Evolutionary conservation across 2,888 invertebrate genomes (phyloP).

Genomic region (Rhabditoides inermis): DNA sequence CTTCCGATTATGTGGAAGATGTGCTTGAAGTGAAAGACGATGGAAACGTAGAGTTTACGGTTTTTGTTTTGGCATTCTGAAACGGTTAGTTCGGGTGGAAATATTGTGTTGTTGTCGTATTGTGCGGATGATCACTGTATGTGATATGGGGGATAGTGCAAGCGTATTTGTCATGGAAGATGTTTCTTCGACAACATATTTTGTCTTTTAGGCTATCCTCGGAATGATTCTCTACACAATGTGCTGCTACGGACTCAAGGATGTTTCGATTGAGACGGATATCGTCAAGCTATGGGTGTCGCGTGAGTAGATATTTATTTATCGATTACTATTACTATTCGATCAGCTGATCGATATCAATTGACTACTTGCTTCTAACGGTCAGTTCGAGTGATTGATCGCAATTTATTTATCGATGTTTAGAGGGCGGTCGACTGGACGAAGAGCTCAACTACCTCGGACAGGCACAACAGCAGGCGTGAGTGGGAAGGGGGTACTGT

Average conservation of each 20-base stretch:
- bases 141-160: too few species aligned
- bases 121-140: too few species aligned
- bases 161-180: not conserved
- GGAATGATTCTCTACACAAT: slow-evolving; percentile 57
- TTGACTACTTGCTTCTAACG: too few species aligned
- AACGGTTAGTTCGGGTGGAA: too few species aligned
- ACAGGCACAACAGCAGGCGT: slow-evolving; percentile 10
- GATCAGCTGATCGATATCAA: too few species aligned
- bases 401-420: not conserved
- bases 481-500: not conserved
- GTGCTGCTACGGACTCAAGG: slow-evolving; percentile 82
- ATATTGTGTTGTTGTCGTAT: too few species aligned
- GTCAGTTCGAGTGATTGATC: too few species aligned
- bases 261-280: slow-evolving; percentile 82
- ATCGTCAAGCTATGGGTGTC: slow-evolving; percentile 93
- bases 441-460: slow-evolving; percentile 40
- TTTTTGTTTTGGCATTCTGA: too few species aligned
- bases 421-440: slow-evolving; percentile 48
- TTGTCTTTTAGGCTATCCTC: slow-evolving; percentile 4
- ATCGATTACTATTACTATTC: not conserved
- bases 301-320: slow-evolving; percentile 63
- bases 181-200: not conserved
- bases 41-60: too few species aligned
- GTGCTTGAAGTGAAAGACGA: too few species aligned
- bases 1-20: too few species aligned